A percentile compares a stretch with the other conserved stretches of the same genome.
These are phyloP conservation scores for Drosophila paranaensis DNA, from an alignment of 2,888 invertebrate species.

Conservation along the genomic window DNA sequence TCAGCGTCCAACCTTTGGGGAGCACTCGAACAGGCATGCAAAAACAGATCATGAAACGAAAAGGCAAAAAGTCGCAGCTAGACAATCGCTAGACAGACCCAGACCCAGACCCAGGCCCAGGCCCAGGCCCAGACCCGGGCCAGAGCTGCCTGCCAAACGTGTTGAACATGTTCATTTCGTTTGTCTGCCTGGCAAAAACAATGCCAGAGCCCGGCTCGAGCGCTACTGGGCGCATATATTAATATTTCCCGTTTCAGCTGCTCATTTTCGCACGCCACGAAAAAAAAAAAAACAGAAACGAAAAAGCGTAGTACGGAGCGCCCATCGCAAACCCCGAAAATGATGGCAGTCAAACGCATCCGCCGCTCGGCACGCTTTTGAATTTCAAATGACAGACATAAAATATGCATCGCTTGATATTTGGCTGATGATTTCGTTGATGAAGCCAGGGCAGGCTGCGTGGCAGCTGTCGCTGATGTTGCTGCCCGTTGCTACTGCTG, in stretches of 20 bases:
- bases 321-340: slow-evolving; percentile 19
- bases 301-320: not conserved
- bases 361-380: slow-evolving; percentile 64
- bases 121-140: not conserved
- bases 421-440: slow-evolving; percentile 56
- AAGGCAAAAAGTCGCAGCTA: slow-evolving; percentile 25
- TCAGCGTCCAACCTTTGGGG: slow-evolving; percentile 21
- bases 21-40: slow-evolving; percentile 27
- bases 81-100: slow-evolving; percentile 37
- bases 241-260: slow-evolving; percentile 56
- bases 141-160: slow-evolving; percentile 24
- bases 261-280: slow-evolving; percentile 66
- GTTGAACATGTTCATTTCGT: slow-evolving; percentile 45
- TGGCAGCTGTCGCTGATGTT: slow-evolving; percentile 7
- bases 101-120: not conserved
- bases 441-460: slow-evolving; percentile 25
- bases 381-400: slow-evolving; percentile 75
- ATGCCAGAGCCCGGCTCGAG: slow-evolving; percentile 14
- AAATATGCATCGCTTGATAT: slow-evolving; percentile 75
- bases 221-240: slow-evolving; percentile 53
- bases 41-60: slow-evolving; percentile 36
- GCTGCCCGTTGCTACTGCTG: slow-evolving; percentile 6
- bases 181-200: slow-evolving; percentile 18
- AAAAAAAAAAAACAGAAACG: slow-evolving; percentile 3
- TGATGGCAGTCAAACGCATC: slow-evolving; percentile 44